These are phyloP conservation scores for Hanleya hanleyi DNA, from an alignment of 2,888 invertebrate genomes.

Conservation along the genomic window DNA sequence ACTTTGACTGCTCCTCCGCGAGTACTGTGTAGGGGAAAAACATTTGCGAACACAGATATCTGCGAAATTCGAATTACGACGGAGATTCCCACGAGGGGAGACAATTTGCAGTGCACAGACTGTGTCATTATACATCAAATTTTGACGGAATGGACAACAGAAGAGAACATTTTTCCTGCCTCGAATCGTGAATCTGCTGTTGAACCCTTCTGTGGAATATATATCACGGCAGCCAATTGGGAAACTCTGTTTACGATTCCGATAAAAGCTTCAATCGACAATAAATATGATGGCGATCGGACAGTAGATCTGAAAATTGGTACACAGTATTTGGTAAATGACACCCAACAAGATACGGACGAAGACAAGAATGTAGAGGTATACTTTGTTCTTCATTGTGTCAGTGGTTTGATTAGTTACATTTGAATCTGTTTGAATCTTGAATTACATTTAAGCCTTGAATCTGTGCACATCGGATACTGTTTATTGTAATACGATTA, in stretches of 20 bases:
- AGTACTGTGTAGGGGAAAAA: slow-evolving; percentile 36
- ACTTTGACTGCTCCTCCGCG: slow-evolving; percentile 40
- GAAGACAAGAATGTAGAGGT: too few relatives aligned
- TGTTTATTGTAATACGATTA: too few relatives aligned
- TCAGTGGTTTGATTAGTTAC: too few relatives aligned
- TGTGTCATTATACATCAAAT: slow-evolving; percentile 35
- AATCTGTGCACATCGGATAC: too few relatives aligned
- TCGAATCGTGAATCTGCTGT: slow-evolving; percentile 36
- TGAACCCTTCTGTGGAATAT: neutral
- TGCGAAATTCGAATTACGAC: slow-evolving; percentile 16
- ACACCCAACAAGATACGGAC: neutral
- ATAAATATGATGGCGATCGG: slow-evolving; percentile 43
- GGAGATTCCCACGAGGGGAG: neutral
- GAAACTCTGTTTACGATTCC: slow-evolving; percentile 32
- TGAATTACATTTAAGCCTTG: too few relatives aligned
- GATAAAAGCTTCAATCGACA: slow-evolving; percentile 45
- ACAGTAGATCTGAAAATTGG: slow-evolving; percentile 28
- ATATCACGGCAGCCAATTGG: slow-evolving; percentile 45
- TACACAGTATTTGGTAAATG: slow-evolving; percentile 15
- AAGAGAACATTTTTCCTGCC: too few relatives aligned
- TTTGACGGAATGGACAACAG: slow-evolving; percentile 25
- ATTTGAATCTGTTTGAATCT: too few relatives aligned
- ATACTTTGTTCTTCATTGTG: too few relatives aligned
- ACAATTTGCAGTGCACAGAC: slow-evolving; percentile 19
- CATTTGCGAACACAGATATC: slow-evolving; percentile 13